Conservation (phyloP, 2,888 invertebrate species). For the Dione vanillae region DNA sequence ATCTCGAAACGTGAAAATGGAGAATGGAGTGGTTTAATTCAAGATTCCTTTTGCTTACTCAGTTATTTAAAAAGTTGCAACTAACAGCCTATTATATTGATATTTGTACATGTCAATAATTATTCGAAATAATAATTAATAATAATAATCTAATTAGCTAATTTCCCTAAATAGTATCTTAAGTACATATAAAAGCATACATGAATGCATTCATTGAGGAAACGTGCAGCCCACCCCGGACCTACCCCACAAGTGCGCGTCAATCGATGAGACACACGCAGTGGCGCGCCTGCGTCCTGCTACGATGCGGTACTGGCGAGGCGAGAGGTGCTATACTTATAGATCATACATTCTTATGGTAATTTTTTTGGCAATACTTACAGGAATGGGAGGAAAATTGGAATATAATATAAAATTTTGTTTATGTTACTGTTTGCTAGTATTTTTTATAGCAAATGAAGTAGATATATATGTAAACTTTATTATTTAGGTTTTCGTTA, state of each 20-base stretch:
- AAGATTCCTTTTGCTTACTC: too few relatives aligned
- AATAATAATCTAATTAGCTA: neutral
- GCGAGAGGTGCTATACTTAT: constrained; percentile 45
- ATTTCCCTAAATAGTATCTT: neutral
- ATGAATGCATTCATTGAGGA: constrained; percentile 45
- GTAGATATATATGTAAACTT: neutral
- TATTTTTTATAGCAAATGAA: neutral
- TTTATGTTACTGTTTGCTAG: neutral
- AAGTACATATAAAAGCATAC: neutral
- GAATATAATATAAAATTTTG: neutral
- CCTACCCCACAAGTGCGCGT: constrained; percentile 75
- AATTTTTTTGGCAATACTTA: constrained; percentile 17
- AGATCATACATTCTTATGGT: neutral
- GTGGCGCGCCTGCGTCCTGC: constrained; percentile 66
- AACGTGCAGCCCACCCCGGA: constrained; percentile 64
- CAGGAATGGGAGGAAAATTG: neutral
- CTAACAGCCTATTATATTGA: too few relatives aligned
- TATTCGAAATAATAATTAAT: too few relatives aligned
- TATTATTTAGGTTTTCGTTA: too few relatives aligned
- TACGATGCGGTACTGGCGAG: constrained; percentile 53
- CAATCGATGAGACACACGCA: constrained; percentile 70
- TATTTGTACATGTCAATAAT: too few relatives aligned
- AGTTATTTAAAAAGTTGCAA: too few relatives aligned
- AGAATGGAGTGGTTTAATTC: too few relatives aligned
- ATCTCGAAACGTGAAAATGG: too few relatives aligned